phyloP scores from a whole-genome alignment of 1,140 invertebrate genomes.

The Chymomyza costata region DNA sequence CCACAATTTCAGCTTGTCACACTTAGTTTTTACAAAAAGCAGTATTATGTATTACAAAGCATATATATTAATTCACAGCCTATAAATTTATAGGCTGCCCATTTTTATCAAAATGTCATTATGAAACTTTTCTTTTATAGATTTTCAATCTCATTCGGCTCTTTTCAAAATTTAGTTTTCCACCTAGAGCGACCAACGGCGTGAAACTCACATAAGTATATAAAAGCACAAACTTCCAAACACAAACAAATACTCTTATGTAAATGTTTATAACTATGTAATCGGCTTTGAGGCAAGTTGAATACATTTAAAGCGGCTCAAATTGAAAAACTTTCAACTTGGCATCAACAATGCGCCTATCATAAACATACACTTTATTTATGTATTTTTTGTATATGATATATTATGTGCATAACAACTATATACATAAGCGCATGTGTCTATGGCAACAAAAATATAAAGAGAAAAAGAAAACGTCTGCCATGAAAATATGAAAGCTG shows the following conservation, averaged over 20 bases:
- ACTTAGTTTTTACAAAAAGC: no score
- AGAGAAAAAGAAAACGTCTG: slow-evolving; percentile 34
- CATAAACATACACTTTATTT: slow-evolving; percentile 5
- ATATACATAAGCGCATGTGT: slow-evolving; percentile 44
- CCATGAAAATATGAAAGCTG: slow-evolving; percentile 69
- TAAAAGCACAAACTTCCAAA: slow-evolving; percentile 2
- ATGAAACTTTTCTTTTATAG: slow-evolving; percentile 27
- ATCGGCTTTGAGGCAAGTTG: slow-evolving; percentile 34
- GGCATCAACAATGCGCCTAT: slow-evolving; percentile 26
- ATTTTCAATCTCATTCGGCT: slow-evolving; percentile 21
- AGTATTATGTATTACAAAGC: no score
- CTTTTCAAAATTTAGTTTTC: slow-evolving; percentile 30
- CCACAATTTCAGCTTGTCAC: no score
- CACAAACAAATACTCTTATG: slow-evolving; percentile 7
- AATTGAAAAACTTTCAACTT: slow-evolving; percentile 72
- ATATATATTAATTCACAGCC: no score
- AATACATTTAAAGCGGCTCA: slow-evolving; percentile 68
- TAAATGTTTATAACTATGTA: slow-evolving; percentile 4
- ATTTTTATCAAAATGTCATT: slow-evolving; percentile 62
- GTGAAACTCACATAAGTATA: background rate
- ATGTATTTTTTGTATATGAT: slow-evolving; percentile 29
- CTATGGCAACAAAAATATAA: slow-evolving; percentile 3
- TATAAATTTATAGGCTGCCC: slow-evolving; percentile 2
- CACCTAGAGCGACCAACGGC: background rate
- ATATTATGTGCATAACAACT: slow-evolving; percentile 30